Percentiles rank a stretch among this genome's conserved stretches.
Conservation (phyloP, 1,140 invertebrate genomes). For the Camponotus vicinus region DNA sequence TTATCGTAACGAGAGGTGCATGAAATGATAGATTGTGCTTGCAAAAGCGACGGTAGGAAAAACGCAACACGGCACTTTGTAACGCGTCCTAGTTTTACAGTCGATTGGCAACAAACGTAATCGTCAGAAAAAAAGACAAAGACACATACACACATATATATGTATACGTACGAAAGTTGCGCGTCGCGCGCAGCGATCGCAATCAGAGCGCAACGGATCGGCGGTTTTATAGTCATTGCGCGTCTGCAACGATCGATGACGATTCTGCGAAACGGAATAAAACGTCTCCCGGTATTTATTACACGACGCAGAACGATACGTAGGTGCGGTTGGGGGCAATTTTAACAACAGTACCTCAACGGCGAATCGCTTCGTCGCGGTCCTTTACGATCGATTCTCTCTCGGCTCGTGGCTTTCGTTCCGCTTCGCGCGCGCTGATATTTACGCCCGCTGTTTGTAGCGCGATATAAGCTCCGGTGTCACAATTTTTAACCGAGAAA, state of each 20-base stretch:
- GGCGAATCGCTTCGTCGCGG: slow-evolving; percentile 68
- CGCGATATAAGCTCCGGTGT: slow-evolving; percentile 47
- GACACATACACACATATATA: not conserved
- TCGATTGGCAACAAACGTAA: slow-evolving; percentile 52
- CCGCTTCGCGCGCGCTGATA: slow-evolving; percentile 59
- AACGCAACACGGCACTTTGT: slow-evolving; percentile 24
- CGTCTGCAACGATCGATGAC: slow-evolving; percentile 54
- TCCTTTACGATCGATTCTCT: slow-evolving; percentile 73
- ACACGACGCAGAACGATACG: slow-evolving; percentile 5
- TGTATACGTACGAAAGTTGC: not conserved
- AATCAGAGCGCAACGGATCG: slow-evolving; percentile 56
- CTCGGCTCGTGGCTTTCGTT: slow-evolving; percentile 64
- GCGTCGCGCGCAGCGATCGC: slow-evolving; percentile 26
- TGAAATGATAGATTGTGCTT: slow-evolving; percentile 23
- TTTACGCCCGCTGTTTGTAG: slow-evolving; percentile 67
- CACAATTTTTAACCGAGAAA: slow-evolving; percentile 59
- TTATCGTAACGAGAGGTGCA: slow-evolving; percentile 10
- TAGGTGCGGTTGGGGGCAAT: slow-evolving; percentile 60
- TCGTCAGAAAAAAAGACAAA: slow-evolving; percentile 24
- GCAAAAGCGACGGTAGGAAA: slow-evolving; percentile 8
- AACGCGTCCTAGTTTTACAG: slow-evolving; percentile 57
- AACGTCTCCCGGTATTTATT: slow-evolving; percentile 57
- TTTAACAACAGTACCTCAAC: slow-evolving; percentile 65
- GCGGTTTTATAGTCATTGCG: slow-evolving; percentile 58
- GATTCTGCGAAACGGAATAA: slow-evolving; percentile 60